Conservation (phyloP, 2,797 vertebrate genomes). For the Sternarchorhynchus goeldii region DNA sequence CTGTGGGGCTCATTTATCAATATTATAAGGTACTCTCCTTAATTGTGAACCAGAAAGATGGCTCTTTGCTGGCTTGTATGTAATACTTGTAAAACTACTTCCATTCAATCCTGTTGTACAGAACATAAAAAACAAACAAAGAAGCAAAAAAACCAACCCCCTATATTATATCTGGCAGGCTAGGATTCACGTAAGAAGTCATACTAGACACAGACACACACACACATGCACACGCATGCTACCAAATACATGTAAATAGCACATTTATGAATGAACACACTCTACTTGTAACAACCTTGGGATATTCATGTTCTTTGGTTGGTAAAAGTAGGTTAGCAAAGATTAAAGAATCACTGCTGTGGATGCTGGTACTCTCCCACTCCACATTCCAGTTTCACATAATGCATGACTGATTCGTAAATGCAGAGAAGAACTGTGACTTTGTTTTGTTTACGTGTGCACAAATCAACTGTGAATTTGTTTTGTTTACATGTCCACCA, state of each 20-base stretch:
- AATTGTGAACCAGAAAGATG: too few species aligned
- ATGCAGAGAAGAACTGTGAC: neutral
- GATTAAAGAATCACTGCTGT: neutral
- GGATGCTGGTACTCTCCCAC: neutral
- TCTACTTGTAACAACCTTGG: neutral
- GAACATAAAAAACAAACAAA: too few species aligned
- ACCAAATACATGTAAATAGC: neutral
- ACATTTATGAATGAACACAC: neutral
- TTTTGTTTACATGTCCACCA: too few species aligned
- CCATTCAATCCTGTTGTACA: too few species aligned
- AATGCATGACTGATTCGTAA: neutral
- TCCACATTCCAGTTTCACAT: neutral
- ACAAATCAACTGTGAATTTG: too few species aligned
- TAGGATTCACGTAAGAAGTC: neutral
- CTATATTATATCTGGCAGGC: neutral
- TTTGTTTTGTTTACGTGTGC: too few species aligned
- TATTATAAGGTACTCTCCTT: too few species aligned
- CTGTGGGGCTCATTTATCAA: too few species aligned
- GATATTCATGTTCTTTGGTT: neutral
- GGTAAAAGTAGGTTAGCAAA: neutral
- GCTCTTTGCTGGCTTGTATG: too few species aligned
- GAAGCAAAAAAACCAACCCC: too few species aligned
- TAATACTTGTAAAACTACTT: too few species aligned
- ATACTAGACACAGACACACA: too few species aligned
- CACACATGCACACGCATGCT: neutral